Percentiles rank a stretch among this genome's conserved stretches.
phyloP scores from a whole-genome alignment of 2,113 vertebrate species.

The Catharus minimus region DNA sequence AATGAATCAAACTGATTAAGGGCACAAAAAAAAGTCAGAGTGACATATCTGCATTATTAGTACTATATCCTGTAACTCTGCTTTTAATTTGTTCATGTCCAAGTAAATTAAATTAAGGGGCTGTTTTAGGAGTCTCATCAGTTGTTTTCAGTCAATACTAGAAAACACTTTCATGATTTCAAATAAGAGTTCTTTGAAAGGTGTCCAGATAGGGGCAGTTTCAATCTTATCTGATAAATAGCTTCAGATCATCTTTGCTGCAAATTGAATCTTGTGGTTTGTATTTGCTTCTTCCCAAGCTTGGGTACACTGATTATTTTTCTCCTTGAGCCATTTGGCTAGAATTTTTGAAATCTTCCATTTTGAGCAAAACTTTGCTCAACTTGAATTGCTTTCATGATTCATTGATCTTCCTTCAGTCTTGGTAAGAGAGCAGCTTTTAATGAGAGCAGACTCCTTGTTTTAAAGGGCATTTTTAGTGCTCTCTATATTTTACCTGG shows the following conservation, averaged over 20 bases:
- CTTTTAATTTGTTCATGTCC: background rate
- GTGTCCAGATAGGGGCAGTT: background rate
- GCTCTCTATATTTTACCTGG: background rate
- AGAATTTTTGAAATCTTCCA: background rate
- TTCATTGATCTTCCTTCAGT: background rate
- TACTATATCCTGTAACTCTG: background rate
- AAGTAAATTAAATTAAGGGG: background rate
- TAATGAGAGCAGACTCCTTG: background rate
- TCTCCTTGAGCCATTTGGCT: background rate
- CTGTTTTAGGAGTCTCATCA: background rate
- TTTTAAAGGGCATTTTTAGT: background rate
- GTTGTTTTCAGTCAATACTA: background rate
- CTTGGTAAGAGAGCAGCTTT: background rate
- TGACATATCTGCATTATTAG: background rate
- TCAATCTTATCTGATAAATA: conserved; percentile 11
- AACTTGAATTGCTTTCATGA: background rate
- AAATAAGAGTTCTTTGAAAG: background rate
- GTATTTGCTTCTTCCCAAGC: background rate
- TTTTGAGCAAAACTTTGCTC: background rate
- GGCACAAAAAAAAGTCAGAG: background rate
- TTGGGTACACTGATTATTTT: background rate
- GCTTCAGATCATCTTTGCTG: background rate
- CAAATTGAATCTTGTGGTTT: background rate
- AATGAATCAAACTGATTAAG: background rate
- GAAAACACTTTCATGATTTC: background rate